Percentiles rank a stretch among this genome's conserved stretches.
Evolutionary conservation across 2,113 vertebrate genomes (phyloP).

Genomic region (Vicugna pacos): DNA sequence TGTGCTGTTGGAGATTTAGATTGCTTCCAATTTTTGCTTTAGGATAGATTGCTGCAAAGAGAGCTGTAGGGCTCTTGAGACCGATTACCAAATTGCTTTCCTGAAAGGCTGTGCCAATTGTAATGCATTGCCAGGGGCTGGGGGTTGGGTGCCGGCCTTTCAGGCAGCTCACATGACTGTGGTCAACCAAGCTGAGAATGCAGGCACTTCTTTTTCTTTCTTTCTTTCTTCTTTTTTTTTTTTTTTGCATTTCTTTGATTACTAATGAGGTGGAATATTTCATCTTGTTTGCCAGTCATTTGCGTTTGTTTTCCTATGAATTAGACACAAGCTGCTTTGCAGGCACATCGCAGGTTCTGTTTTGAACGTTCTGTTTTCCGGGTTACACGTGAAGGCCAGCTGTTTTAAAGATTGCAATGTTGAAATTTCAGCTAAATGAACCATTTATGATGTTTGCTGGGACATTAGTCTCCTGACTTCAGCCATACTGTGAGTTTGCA

Average conservation of each 20-base stretch:
- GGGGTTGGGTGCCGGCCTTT: neutral
- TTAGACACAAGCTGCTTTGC: neutral
- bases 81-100: neutral
- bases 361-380: neutral
- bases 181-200: rapidly evolving
- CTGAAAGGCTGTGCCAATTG: neutral
- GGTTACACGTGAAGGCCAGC: neutral
- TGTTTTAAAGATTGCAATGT: neutral
- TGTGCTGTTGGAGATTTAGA: neutral
- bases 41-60: neutral
- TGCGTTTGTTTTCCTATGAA: neutral
- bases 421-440: neutral
- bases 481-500: neutral
- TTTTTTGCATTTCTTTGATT: neutral
- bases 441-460: neutral
- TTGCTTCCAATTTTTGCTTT: neutral
- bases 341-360: neutral
- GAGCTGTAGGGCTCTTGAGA: constrained; percentile 36
- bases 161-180: rapidly evolving
- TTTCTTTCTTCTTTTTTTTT: neutral
- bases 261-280: neutral
- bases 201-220: rapidly evolving
- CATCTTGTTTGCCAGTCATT: neutral
- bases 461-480: neutral
- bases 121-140: rapidly evolving